Conservation (phyloP, 1,140 invertebrate genomes). For the Neoseiulus cucumeris region DNA sequence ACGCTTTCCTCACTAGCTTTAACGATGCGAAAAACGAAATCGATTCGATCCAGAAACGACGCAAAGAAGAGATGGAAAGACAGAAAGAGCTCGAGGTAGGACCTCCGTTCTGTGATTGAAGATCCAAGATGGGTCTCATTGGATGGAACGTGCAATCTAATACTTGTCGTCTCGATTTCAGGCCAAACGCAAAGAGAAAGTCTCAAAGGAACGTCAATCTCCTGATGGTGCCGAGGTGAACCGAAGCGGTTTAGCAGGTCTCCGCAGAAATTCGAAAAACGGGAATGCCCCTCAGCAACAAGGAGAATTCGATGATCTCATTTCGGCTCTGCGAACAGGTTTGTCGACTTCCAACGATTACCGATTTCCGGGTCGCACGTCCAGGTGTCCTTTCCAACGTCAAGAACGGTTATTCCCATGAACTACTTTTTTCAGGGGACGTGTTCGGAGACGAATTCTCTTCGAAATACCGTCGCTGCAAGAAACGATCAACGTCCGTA, state of each 20-base stretch:
- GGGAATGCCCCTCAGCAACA: conserved; percentile 15
- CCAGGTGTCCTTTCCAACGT: background rate
- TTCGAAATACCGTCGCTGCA: conserved; percentile 7
- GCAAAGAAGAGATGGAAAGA: conserved; percentile 83
- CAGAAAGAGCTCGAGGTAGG: conserved; percentile 24
- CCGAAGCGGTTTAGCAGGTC: background rate
- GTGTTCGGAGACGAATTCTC: conserved; percentile 84
- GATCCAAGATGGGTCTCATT: too few species aligned
- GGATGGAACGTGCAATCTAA: too few species aligned
- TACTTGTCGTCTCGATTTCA: background rate
- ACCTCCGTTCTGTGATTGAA: background rate
- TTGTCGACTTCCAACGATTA: background rate
- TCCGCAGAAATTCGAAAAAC: conserved; percentile 12
- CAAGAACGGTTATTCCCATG: background rate
- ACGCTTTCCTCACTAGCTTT: conserved; percentile 64
- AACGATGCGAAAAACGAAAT: conserved; percentile 71
- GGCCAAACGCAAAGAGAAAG: conserved; percentile 14
- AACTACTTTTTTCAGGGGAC: conserved; percentile 35
- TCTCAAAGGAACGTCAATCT: conserved; percentile 15
- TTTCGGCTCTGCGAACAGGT: conserved; percentile 73
- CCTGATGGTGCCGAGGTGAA: conserved; percentile 14
- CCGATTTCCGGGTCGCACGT: background rate
- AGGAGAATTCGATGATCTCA: conserved; percentile 84
- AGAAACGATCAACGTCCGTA: conserved; percentile 1
- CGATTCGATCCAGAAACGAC: conserved; percentile 56